Evolutionary conservation across 2,797 vertebrate species (phyloP).

Genomic region (Apodemus agrarius): DNA sequence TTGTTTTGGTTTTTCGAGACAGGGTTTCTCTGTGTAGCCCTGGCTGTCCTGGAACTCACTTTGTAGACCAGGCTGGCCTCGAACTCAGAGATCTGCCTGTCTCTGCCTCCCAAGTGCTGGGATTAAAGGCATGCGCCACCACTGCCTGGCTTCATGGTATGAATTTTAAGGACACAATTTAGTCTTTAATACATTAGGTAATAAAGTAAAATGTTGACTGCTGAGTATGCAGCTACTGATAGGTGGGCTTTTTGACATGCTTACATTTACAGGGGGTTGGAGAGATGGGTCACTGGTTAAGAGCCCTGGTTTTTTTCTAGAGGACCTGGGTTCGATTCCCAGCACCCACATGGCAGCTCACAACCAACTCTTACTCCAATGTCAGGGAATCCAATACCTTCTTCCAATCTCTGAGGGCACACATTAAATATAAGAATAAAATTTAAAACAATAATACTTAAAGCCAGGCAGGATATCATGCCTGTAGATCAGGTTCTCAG

Average conservation of each 20-base stretch:
- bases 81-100: no score
- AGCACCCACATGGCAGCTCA: not conserved
- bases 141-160: no score
- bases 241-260: not conserved
- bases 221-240: not conserved
- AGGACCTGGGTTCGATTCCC: not conserved
- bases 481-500: not conserved
- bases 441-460: not conserved
- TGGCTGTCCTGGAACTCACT: no score
- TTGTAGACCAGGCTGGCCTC: no score
- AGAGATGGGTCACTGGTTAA: not conserved
- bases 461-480: not conserved
- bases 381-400: not conserved
- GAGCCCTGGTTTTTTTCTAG: not conserved
- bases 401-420: not conserved
- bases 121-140: no score
- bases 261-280: not conserved
- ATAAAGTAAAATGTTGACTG: slow-evolving; percentile 31
- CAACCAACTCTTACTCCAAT: not conserved
- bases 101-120: no score
- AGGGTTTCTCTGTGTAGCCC: no score
- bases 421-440: not conserved
- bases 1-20: no score
- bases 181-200: not conserved
- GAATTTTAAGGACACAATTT: not conserved